These are phyloP conservation scores for Fregetta grallaria DNA, from an alignment of 2,113 vertebrate genomes.

Conservation along the genomic window DNA sequence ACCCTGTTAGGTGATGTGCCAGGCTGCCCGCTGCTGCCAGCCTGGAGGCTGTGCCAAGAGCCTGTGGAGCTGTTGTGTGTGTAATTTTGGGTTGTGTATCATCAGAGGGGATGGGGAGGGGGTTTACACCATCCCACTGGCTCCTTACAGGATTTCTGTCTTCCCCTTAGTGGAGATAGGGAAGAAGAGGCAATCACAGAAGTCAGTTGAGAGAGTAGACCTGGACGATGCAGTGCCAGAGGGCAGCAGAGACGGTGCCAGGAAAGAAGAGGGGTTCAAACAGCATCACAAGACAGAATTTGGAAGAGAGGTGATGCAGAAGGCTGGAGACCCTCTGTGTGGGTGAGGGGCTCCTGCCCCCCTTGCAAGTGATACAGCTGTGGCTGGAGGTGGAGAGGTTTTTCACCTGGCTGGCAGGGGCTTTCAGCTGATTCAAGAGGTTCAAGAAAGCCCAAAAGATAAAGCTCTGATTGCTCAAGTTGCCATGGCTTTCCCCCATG, in stretches of 20 bases:
- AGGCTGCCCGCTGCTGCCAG: not conserved
- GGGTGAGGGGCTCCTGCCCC: not conserved
- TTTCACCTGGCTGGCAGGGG: not conserved
- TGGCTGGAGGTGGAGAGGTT: not conserved
- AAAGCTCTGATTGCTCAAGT: not conserved
- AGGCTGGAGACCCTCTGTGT: not conserved
- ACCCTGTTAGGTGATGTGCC: fast-evolving
- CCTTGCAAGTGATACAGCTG: fast-evolving
- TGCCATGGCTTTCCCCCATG: not conserved
- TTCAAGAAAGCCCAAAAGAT: not conserved
- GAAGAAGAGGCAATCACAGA: not conserved
- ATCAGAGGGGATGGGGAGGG: not conserved
- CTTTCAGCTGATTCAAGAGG: not conserved
- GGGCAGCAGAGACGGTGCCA: not conserved
- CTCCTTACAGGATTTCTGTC: not conserved
- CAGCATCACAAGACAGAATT: not conserved
- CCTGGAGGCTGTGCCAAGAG: not conserved
- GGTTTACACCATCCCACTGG: not conserved
- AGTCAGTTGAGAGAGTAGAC: not conserved
- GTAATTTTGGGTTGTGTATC: not conserved
- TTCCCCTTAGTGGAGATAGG: not conserved
- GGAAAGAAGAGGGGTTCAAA: not conserved
- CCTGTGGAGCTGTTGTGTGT: fast-evolving
- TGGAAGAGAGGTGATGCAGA: not conserved
- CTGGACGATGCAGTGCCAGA: not conserved